These are phyloP conservation scores for Phoxinus phoxinus DNA, from an alignment of 2,113 vertebrate species.

Conservation along the genomic window DNA sequence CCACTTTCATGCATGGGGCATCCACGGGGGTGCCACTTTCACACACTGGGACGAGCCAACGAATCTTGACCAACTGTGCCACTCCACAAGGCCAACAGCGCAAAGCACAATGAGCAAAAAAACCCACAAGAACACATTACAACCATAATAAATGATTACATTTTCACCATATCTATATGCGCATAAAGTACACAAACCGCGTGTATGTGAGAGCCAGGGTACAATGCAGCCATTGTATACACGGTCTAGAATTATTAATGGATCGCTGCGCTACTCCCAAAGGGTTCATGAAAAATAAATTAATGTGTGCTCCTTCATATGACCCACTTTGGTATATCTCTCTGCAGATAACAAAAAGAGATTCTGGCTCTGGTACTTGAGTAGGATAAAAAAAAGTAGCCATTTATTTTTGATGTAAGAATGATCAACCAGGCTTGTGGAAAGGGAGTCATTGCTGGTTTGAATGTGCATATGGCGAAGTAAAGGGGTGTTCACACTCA, in stretches of 20 bases:
- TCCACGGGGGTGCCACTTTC: constrained; percentile 73
- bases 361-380: constrained; percentile 62
- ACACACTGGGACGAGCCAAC: constrained; percentile 66
- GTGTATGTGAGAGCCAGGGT: constrained; percentile 41
- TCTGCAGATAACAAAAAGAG: constrained; percentile 64
- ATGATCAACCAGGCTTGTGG: constrained; percentile 44
- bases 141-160: constrained; percentile 29
- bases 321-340: constrained; percentile 73
- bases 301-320: constrained; percentile 68
- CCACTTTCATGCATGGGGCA: constrained; percentile 70
- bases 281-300: constrained; percentile 77
- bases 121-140: constrained; percentile 35
- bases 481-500: constrained; percentile 54
- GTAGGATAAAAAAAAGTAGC: constrained; percentile 39
- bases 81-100: constrained; percentile 58
- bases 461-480: constrained; percentile 47
- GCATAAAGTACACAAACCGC: constrained; percentile 30
- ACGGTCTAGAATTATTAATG: constrained; percentile 67
- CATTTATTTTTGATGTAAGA: constrained; percentile 44
- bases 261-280: constrained; percentile 65
- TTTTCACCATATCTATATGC: constrained; percentile 30
- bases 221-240: constrained; percentile 52
- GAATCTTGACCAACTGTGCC: constrained; percentile 66
- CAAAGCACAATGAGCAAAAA: constrained; percentile 58
- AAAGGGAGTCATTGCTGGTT: constrained; percentile 19